These are phyloP conservation scores for Colletes gigas DNA, from an alignment of 1,140 invertebrate genomes.

Conservation along the genomic window DNA sequence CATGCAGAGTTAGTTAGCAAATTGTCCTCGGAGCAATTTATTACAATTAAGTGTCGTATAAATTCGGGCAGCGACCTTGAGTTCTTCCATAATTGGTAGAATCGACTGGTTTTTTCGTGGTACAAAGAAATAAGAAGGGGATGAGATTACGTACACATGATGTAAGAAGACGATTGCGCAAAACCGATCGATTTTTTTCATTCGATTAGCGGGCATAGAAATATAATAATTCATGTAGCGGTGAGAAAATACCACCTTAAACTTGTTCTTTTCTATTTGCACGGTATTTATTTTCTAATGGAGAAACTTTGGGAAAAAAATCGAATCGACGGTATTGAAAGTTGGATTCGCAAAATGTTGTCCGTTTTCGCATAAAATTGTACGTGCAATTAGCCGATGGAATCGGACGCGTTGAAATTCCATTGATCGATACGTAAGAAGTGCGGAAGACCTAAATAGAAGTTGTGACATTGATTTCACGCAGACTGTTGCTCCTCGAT, in stretches of 20 bases:
- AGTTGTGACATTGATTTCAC: slow-evolving; percentile 43
- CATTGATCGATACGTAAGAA: not conserved
- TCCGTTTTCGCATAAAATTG: no score
- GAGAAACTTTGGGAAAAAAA: no score
- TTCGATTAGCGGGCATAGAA: not conserved
- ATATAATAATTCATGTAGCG: slow-evolving; percentile 7
- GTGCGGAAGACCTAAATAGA: slow-evolving; percentile 29
- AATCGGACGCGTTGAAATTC: slow-evolving; percentile 9
- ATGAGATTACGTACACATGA: slow-evolving; percentile 23
- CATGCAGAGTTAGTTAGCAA: no score
- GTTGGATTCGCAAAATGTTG: no score
- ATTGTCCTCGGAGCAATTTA: no score
- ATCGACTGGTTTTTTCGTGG: slow-evolving; percentile 45
- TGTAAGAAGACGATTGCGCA: slow-evolving; percentile 25
- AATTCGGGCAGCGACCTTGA: slow-evolving; percentile 49
- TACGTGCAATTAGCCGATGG: no score
- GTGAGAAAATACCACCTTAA: not conserved
- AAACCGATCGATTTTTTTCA: slow-evolving; percentile 27
- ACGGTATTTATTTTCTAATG: no score
- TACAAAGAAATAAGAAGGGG: slow-evolving; percentile 37
- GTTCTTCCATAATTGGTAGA: slow-evolving; percentile 47
- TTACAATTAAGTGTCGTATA: no score
- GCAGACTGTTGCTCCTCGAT: slow-evolving; percentile 7
- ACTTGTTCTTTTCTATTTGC: no score
- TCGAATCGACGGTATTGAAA: no score